These are phyloP conservation scores for Gallinago jamesoni DNA, from an alignment of 2,113 vertebrate species.

Conservation along the genomic window DNA sequence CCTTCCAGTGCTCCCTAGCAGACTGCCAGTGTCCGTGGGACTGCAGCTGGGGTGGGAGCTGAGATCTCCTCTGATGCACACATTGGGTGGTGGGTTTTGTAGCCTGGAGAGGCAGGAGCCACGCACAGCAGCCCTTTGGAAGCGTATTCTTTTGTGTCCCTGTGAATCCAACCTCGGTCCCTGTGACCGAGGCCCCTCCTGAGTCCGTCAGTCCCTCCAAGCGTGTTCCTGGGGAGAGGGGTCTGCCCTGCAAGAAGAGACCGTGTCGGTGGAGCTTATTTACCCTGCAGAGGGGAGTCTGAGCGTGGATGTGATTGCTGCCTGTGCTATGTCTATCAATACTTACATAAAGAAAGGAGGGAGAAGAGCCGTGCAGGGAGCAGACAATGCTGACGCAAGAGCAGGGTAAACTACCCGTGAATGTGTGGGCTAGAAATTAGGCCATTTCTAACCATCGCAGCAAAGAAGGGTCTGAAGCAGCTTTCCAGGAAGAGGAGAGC, in stretches of 20 bases:
- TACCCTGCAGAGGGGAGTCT: not conserved
- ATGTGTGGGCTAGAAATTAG: conserved; percentile 12
- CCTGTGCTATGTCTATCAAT: not conserved
- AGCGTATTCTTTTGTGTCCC: not conserved
- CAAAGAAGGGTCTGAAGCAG: not conserved
- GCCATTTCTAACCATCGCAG: not conserved
- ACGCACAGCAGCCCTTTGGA: not conserved
- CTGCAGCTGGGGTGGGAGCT: not conserved
- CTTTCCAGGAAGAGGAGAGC: not conserved
- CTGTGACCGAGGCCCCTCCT: not conserved
- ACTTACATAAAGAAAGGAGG: not conserved
- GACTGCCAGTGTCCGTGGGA: not conserved
- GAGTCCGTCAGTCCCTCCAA: not conserved
- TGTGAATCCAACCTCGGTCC: not conserved
- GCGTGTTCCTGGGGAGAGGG: not conserved
- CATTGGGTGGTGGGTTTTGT: not conserved
- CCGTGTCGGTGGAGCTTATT: not conserved
- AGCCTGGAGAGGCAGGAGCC: not conserved
- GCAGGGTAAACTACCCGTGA: not conserved
- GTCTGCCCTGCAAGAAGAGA: not conserved
- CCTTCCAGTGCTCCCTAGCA: not conserved
- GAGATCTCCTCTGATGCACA: fast-evolving
- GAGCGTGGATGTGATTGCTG: not conserved
- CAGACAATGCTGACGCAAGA: conserved; percentile 1
- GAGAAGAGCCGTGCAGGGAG: not conserved